Conservation (phyloP, 2,797 vertebrate genomes). For the Rhinella marina region DNA sequence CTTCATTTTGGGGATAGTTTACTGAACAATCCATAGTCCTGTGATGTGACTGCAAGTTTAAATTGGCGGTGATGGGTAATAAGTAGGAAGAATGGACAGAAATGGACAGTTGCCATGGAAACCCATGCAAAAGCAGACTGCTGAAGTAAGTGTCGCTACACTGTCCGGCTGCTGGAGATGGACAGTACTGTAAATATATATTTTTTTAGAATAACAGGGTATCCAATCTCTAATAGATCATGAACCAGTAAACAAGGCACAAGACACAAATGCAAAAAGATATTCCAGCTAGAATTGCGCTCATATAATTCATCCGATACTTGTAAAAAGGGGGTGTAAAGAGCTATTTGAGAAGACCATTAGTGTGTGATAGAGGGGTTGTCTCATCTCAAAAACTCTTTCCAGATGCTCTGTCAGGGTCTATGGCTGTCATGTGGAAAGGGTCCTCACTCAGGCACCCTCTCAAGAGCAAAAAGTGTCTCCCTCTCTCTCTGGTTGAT, state of each 20-base stretch:
- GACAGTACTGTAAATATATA: not conserved
- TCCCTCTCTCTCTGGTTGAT: no score
- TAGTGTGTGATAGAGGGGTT: not conserved
- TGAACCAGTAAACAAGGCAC: not conserved
- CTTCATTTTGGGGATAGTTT: conserved; percentile 10
- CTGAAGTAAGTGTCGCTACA: not conserved
- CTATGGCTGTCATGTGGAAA: not conserved
- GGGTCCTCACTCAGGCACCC: no score
- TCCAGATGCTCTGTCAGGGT: not conserved
- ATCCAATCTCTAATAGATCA: not conserved
- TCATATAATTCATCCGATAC: not conserved
- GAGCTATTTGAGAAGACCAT: not conserved
- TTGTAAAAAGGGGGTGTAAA: not conserved
- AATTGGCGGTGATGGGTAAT: conserved; percentile 5
- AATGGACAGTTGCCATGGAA: conserved; percentile 30
- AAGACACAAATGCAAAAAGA: not conserved
- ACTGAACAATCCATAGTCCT: not conserved
- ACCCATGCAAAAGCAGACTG: not conserved
- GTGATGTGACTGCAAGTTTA: conserved; percentile 9
- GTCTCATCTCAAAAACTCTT: not conserved
- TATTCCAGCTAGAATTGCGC: not conserved
- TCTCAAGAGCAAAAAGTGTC: not conserved
- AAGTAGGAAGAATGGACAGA: conserved; percentile 18
- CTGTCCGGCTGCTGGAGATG: conserved; percentile 14
- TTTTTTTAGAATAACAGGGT: conserved; percentile 13